Conservation (phyloP, 2,888 invertebrate species). For the Eupithecia vulgata region DNA sequence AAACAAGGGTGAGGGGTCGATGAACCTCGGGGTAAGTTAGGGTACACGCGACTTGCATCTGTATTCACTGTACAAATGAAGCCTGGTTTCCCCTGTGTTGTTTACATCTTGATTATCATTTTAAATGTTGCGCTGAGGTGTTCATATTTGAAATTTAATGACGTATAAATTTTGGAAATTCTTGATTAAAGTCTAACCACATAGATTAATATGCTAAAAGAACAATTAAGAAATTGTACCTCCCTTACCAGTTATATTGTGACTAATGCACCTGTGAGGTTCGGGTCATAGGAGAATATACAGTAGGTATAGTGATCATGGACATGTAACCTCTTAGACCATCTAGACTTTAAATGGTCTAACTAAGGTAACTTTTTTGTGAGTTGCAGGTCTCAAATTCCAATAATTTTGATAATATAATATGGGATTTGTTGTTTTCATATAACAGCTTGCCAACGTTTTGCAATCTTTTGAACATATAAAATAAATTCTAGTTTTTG, state of each 20-base stretch:
- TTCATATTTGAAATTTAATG: conserved; percentile 57
- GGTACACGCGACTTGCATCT: conserved; percentile 34
- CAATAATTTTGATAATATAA: neutral
- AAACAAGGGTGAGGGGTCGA: conserved; percentile 59
- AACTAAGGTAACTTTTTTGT: too few relatives aligned
- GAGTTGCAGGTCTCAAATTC: neutral
- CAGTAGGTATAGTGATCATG: neutral
- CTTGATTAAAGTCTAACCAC: conserved; percentile 12
- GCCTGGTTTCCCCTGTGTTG: conserved; percentile 29
- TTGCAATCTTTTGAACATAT: too few relatives aligned
- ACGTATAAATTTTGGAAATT: conserved; percentile 21
- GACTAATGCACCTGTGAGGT: neutral
- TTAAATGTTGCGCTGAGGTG: conserved; percentile 53
- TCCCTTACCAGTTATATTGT: neutral
- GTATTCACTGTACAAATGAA: conserved; percentile 21
- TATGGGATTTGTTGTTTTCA: neutral
- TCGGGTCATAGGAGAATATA: neutral
- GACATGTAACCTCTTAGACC: neutral
- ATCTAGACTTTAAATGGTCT: neutral
- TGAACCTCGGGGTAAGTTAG: conserved; percentile 46
- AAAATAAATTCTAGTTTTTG: too few relatives aligned
- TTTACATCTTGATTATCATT: conserved; percentile 54
- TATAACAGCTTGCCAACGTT: neutral
- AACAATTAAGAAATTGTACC: neutral
- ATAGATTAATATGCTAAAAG: conserved; percentile 16